A percentile compares a stretch with the other conserved stretches of the same genome.
Conservation (phyloP, 2,113 vertebrate genomes). For the Tricholaema leucomelas region DNA sequence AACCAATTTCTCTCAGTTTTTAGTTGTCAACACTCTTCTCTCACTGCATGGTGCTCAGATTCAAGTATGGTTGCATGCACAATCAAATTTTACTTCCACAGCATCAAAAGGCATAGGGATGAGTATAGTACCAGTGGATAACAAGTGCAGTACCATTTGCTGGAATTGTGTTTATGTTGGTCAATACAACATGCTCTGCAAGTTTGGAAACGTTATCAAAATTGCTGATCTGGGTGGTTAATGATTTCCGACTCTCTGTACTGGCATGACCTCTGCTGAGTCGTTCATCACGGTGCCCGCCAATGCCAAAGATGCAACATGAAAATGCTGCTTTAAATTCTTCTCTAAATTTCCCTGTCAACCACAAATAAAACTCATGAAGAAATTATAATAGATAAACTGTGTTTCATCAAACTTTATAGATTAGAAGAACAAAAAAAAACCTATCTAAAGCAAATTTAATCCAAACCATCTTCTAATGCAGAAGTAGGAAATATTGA, state of each 20-base stretch:
- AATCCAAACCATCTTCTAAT: not conserved
- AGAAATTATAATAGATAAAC: not conserved
- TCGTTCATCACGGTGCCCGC: slow-evolving; percentile 66
- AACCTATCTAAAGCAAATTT: not conserved
- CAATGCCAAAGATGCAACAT: slow-evolving; percentile 79
- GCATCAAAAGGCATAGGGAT: not conserved
- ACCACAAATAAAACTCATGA: slow-evolving; percentile 37
- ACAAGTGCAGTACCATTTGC: slow-evolving; percentile 57
- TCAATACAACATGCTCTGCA: slow-evolving; percentile 88
- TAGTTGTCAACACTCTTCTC: not conserved
- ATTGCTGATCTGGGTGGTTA: slow-evolving; percentile 90
- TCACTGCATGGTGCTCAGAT: not conserved
- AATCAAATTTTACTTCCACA: slow-evolving; percentile 37
- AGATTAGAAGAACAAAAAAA: not conserved
- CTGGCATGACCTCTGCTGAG: slow-evolving; percentile 76
- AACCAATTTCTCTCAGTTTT: not conserved
- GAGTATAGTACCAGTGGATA: slow-evolving; percentile 53
- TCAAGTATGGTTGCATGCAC: not conserved
- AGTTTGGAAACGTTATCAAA: slow-evolving; percentile 87
- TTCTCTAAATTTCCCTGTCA: slow-evolving; percentile 92
- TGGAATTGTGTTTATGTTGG: slow-evolving; percentile 72
- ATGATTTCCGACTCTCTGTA: slow-evolving; percentile 91
- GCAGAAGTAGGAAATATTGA: not conserved
- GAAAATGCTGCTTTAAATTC: slow-evolving; percentile 97
- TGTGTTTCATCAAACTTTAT: not conserved